Evolutionary conservation across 2,797 vertebrate species (phyloP).

Genomic region (Cryptoprocta ferox): DNA sequence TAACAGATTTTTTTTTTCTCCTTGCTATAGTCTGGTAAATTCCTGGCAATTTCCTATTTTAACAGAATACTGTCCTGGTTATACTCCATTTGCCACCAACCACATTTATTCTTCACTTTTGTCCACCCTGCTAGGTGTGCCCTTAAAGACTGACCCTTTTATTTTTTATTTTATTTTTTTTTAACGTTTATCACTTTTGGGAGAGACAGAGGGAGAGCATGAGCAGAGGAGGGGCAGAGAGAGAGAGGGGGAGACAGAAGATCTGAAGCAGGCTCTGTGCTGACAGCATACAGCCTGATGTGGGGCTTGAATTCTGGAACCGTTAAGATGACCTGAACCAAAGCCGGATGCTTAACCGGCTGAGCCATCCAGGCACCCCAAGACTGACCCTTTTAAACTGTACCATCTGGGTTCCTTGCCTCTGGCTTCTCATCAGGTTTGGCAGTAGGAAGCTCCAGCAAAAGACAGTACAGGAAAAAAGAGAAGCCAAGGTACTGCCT

Average conservation of each 20-base stretch:
- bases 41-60: neutral
- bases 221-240: no score
- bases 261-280: no score
- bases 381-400: neutral
- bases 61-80: neutral
- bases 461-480: neutral
- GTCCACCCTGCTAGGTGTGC: neutral
- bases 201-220: no score
- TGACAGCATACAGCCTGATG: no score
- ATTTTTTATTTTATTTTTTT: no score
- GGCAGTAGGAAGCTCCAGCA: neutral
- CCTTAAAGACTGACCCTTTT: neutral
- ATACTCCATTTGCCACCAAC: neutral
- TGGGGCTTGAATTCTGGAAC: no score
- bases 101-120: neutral
- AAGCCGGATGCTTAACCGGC: no score
- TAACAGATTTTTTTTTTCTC: neutral
- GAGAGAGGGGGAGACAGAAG: no score
- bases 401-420: neutral
- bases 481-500: neutral
- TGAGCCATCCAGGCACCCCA: no score
- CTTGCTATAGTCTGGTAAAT: neutral
- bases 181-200: no score
- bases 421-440: neutral
- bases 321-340: no score